Percentiles rank a stretch among this genome's conserved stretches.
phyloP scores from a whole-genome alignment of 2,113 vertebrate genomes.

The Sturnus vulgaris region DNA sequence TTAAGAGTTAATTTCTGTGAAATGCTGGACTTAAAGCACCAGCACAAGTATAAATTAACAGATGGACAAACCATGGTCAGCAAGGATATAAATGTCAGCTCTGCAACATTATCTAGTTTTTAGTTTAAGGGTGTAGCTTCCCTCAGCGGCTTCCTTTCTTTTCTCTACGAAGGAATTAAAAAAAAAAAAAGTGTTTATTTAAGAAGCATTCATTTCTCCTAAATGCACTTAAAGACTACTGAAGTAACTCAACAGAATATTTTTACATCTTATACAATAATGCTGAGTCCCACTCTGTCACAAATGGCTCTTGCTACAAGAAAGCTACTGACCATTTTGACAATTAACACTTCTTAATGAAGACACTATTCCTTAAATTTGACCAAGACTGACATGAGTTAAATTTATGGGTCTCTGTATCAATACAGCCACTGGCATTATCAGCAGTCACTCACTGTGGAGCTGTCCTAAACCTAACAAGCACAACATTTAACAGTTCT shows the following conservation, averaged over 20 bases:
- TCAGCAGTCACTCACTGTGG: background rate
- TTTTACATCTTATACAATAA: background rate
- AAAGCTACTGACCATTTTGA: background rate
- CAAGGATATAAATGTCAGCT: background rate
- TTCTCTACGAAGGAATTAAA: background rate
- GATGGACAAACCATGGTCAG: background rate
- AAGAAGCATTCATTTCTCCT: background rate
- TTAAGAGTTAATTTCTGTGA: background rate
- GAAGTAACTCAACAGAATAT: background rate
- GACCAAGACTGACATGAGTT: background rate
- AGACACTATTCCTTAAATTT: background rate
- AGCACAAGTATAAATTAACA: background rate
- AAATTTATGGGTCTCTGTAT: background rate
- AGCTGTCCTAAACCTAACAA: background rate
- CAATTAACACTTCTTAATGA: background rate
- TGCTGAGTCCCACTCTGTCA: background rate
- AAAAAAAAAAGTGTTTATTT: background rate
- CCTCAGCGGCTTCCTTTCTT: conserved; percentile 20
- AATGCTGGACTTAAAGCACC: background rate
- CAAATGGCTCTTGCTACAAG: background rate
- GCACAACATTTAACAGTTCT: background rate
- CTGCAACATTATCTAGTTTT: background rate
- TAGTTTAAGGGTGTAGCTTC: conserved; percentile 45
- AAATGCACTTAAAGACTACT: background rate
- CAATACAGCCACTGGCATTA: background rate